Percentiles rank a stretch among this genome's conserved stretches.
Evolutionary conservation across 2,888 invertebrate genomes (phyloP).

Genomic region (Tetranychus piercei): DNA sequence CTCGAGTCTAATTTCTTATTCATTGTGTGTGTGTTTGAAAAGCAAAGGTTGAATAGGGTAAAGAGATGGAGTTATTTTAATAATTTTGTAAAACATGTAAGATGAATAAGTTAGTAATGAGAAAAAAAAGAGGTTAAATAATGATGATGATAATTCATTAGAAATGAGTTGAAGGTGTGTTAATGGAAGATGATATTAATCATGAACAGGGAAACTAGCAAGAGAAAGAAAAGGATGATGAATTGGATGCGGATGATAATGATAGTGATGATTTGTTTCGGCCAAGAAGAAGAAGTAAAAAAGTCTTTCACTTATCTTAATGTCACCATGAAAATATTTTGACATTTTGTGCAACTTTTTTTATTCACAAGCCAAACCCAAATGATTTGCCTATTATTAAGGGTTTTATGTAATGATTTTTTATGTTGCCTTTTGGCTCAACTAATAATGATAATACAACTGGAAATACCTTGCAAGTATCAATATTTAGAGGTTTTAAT

Average conservation of each 20-base stretch:
- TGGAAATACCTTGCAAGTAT: slow-evolving; percentile 1
- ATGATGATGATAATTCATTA: background rate
- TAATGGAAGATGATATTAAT: background rate
- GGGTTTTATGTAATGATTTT: background rate
- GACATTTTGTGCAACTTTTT: background rate
- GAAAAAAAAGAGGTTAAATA: background rate
- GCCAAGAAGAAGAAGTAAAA: background rate
- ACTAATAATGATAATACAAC: background rate
- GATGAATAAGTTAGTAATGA: background rate
- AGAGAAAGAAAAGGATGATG: background rate
- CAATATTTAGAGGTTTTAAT: background rate
- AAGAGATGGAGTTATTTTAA: background rate
- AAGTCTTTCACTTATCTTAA: background rate
- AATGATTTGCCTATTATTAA: background rate
- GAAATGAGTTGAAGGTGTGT: background rate
- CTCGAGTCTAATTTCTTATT: too few species aligned
- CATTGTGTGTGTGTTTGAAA: too few species aligned
- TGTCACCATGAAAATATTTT: background rate
- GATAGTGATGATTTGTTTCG: background rate
- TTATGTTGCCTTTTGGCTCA: background rate
- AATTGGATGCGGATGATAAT: background rate
- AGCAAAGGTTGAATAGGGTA: too few species aligned
- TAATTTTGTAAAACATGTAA: background rate
- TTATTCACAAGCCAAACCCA: background rate
- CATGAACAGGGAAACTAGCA: background rate